Percentiles rank a stretch among this genome's conserved stretches.
Evolutionary conservation across 2,888 invertebrate species (phyloP).

Genomic region (Agonum fuliginosum): DNA sequence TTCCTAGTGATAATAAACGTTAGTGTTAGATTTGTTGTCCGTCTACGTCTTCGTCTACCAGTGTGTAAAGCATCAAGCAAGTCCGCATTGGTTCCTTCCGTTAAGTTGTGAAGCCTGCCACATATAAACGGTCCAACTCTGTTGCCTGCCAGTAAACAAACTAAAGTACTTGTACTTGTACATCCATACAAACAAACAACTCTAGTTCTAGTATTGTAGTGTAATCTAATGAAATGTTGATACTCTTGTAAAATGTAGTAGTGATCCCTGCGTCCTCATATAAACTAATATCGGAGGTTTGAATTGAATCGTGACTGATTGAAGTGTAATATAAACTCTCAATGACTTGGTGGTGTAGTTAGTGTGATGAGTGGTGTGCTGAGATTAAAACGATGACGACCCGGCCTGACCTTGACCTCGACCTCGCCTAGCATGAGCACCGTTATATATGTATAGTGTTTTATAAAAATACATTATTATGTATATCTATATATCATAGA

Average conservation of each 20-base stretch:
- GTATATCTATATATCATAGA: conserved; percentile 70
- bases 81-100: conserved; percentile 54
- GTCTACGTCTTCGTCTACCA: conserved; percentile 46
- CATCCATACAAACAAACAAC: not conserved
- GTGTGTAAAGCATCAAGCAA: conserved; percentile 39
- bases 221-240: conserved; percentile 6
- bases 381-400: conserved; percentile 71
- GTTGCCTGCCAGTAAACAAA: conserved; percentile 57
- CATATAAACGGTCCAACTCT: conserved; percentile 56
- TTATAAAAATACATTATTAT: conserved; percentile 70
- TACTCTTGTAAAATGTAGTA: conserved; percentile 14
- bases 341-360: conserved; percentile 31
- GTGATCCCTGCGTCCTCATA: conserved; percentile 17
- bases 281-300: conserved; percentile 1
- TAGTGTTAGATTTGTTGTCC: conserved; percentile 55
- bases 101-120: conserved; percentile 53
- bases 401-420: conserved; percentile 71
- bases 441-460: conserved; percentile 64
- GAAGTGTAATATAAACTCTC: conserved; percentile 9
- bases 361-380: conserved; percentile 45
- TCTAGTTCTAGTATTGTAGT: conserved; percentile 11
- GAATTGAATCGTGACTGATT: not conserved
- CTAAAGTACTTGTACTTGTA: not conserved
- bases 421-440: conserved; percentile 60
- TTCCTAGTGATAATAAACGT: conserved; percentile 55